Evolutionary conservation across 2,888 invertebrate genomes (phyloP).

Genomic region (Andrena haemorrhoa): DNA sequence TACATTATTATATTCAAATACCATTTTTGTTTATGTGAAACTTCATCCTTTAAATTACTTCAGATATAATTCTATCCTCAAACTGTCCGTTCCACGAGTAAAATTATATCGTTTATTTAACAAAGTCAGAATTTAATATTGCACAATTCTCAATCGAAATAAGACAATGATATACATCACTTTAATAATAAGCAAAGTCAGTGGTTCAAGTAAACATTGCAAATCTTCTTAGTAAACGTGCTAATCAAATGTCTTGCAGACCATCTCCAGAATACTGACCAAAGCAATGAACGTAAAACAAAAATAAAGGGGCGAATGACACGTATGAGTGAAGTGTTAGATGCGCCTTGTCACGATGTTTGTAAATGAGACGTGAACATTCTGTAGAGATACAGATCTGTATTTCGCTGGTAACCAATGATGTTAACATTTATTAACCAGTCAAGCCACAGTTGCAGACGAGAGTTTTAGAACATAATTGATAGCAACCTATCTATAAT

Average conservation of each 20-base stretch:
- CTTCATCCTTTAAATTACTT: not conserved
- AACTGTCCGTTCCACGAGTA: not conserved
- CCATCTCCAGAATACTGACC: conserved; percentile 12
- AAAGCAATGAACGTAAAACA: not conserved
- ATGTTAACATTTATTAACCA: not conserved
- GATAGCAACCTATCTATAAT: too few species aligned
- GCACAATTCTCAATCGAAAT: not conserved
- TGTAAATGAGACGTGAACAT: conserved; percentile 28
- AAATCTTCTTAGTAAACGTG: not conserved
- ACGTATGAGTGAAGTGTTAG: conserved; percentile 47
- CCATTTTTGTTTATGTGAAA: not conserved
- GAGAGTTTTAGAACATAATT: too few species aligned
- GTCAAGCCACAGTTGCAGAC: not conserved
- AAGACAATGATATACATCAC: not conserved
- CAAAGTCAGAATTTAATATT: not conserved
- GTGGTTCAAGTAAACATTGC: not conserved
- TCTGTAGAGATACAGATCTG: conserved; percentile 35
- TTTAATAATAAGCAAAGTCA: not conserved
- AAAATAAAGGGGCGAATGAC: conserved; percentile 13
- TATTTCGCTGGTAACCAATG: not conserved
- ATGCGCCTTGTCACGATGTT: conserved; percentile 56
- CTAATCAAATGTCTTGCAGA: not conserved
- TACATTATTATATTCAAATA: not conserved
- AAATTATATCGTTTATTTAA: not conserved
- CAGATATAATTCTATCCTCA: not conserved